Evolutionary conservation across 2,888 invertebrate genomes (phyloP).

Genomic region (Sthenelais limicola): DNA sequence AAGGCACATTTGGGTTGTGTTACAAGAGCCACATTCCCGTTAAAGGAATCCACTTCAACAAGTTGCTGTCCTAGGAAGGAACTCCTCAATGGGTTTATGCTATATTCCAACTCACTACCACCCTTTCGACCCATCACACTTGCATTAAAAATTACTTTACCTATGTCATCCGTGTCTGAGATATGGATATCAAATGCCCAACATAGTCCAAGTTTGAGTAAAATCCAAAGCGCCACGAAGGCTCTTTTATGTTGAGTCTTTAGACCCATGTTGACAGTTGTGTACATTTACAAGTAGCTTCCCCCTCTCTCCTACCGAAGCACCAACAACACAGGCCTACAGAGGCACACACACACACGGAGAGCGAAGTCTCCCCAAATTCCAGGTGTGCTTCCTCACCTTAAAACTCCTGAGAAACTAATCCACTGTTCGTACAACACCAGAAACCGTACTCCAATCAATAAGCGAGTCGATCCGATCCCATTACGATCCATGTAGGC

Average conservation of each 20-base stretch:
- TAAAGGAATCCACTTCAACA: slow-evolving; percentile 28
- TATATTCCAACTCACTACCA: background rate
- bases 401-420: slow-evolving; percentile 5
- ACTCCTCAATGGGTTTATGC: slow-evolving; percentile 16
- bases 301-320: background rate
- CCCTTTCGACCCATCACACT: background rate
- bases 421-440: background rate
- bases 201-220: slow-evolving; percentile 32
- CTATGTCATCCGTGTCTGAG: slow-evolving; percentile 10
- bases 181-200: slow-evolving; percentile 30
- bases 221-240: slow-evolving; percentile 15
- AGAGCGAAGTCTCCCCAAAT: background rate
- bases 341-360: background rate
- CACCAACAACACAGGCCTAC: background rate
- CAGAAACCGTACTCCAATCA: slow-evolving; percentile 17
- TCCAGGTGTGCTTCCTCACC: slow-evolving; percentile 19
- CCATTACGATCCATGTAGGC: background rate
- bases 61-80: slow-evolving; percentile 17
- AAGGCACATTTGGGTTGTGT: slow-evolving; percentile 24
- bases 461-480: background rate
- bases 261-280: background rate
- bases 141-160: slow-evolving; percentile 13
- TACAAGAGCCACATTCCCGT: background rate
- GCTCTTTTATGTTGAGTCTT: slow-evolving; percentile 2
- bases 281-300: too few relatives aligned